Conservation (phyloP, 2,797 vertebrate genomes). For the Dipus sagitta region DNA sequence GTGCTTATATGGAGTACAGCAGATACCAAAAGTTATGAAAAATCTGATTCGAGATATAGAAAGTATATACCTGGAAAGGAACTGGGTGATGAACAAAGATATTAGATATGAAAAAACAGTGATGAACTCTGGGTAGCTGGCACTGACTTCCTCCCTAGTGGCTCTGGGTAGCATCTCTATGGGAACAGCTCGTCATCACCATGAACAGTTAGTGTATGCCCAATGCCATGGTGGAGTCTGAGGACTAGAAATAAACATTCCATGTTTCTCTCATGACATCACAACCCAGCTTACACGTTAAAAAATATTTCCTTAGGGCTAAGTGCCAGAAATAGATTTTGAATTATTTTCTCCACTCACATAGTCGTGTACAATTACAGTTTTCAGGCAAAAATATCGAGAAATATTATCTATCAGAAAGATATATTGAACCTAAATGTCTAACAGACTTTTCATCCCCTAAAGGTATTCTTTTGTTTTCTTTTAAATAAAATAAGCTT, state of each 20-base stretch:
- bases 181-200: not conserved
- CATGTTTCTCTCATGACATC: not conserved
- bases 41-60: not conserved
- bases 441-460: constrained; percentile 29
- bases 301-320: constrained; percentile 24
- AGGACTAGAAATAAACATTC: not conserved
- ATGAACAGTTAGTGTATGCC: not conserved
- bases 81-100: not conserved
- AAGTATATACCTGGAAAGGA: not conserved
- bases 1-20: not conserved
- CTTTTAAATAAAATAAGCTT: constrained; percentile 1
- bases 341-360: constrained; percentile 48
- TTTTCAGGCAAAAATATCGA: constrained; percentile 22
- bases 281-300: constrained; percentile 15
- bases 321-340: constrained; percentile 20
- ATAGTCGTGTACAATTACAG: not conserved
- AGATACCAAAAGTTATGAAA: not conserved
- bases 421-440: constrained; percentile 21
- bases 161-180: not conserved
- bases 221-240: not conserved
- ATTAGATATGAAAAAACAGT: not conserved
- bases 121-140: not conserved
- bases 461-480: not conserved
- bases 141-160: not conserved
- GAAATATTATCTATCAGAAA: constrained; percentile 37